Evolutionary conservation across 2,113 vertebrate species (phyloP).

Genomic region (Scopus umbretta): DNA sequence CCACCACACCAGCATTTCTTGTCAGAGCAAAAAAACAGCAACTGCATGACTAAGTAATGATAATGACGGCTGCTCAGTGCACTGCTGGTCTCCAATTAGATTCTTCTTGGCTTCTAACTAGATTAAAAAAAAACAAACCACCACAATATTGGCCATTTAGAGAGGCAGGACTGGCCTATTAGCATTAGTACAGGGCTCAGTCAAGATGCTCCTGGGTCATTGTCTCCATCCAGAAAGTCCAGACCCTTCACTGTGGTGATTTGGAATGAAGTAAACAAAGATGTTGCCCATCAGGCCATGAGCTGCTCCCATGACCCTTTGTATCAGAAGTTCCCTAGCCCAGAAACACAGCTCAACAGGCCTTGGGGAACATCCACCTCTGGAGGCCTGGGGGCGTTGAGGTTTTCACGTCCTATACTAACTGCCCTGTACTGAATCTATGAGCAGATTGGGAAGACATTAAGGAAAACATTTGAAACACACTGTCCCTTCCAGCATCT

Average conservation of each 20-base stretch:
- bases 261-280: neutral
- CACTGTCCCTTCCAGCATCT: slow-evolving; percentile 35
- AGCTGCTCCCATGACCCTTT: neutral
- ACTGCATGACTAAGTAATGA: slow-evolving; percentile 13
- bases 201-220: neutral
- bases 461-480: slow-evolving; percentile 31
- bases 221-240: neutral
- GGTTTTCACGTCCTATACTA: neutral
- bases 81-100: neutral
- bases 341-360: neutral
- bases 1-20: neutral
- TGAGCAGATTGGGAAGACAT: slow-evolving; percentile 30
- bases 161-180: neutral
- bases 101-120: slow-evolving; percentile 11
- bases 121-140: neutral
- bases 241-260: neutral
- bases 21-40: slow-evolving; percentile 1
- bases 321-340: neutral
- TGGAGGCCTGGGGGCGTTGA: neutral
- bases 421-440: neutral
- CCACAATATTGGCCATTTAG: neutral
- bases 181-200: neutral
- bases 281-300: neutral
- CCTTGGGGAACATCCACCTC: neutral
- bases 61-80: neutral